These are phyloP conservation scores for Copsychus sechellarum DNA, from an alignment of 2,113 vertebrate genomes.

Conservation along the genomic window DNA sequence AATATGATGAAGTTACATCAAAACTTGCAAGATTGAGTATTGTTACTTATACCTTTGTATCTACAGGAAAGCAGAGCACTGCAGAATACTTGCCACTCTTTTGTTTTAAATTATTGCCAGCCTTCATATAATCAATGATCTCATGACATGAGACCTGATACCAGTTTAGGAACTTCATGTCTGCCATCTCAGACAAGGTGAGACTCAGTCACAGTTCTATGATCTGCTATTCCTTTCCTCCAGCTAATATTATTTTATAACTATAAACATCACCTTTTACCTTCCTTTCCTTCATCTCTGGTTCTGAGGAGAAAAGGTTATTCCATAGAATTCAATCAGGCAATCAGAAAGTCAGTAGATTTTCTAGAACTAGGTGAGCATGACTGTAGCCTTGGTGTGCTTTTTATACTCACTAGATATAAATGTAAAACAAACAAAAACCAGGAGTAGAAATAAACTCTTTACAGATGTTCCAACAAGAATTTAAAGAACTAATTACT, in stretches of 20 bases:
- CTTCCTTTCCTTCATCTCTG: not conserved
- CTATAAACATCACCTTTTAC: not conserved
- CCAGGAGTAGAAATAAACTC: not conserved
- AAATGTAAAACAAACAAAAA: not conserved
- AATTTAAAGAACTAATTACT: not conserved
- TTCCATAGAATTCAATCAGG: not conserved
- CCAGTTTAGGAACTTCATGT: not conserved
- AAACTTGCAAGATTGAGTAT: not conserved
- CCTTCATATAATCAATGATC: not conserved
- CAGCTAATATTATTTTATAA: not conserved
- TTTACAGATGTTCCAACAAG: not conserved
- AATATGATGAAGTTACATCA: not conserved
- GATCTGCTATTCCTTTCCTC: not conserved
- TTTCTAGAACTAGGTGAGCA: not conserved
- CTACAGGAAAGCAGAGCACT: not conserved
- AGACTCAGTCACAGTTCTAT: not conserved
- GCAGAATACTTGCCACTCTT: not conserved
- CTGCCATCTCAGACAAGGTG: not conserved
- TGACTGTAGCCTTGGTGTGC: fast-evolving
- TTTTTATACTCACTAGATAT: not conserved
- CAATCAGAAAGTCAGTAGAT: not conserved
- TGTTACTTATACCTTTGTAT: not conserved
- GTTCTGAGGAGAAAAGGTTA: not conserved
- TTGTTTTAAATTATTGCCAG: not conserved
- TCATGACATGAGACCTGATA: not conserved